These are phyloP conservation scores for Euproctis similis DNA, from an alignment of 2,888 invertebrate genomes.

Conservation along the genomic window DNA sequence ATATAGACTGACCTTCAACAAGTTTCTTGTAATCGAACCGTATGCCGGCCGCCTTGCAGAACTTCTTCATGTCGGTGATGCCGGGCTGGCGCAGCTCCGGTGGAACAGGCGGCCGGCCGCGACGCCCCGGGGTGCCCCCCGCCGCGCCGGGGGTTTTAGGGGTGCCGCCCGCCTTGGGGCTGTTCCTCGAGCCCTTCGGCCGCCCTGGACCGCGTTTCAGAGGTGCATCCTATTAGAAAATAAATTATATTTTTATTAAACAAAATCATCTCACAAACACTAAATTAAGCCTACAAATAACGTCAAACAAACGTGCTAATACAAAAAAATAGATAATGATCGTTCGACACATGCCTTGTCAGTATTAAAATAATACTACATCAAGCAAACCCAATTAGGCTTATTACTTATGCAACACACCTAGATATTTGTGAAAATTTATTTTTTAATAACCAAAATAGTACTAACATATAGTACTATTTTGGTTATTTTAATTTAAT, in stretches of 20 bases:
- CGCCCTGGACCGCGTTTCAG: slow-evolving; percentile 61
- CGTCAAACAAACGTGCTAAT: too few relatives aligned
- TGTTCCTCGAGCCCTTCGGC: slow-evolving; percentile 57
- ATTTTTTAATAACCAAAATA: too few relatives aligned
- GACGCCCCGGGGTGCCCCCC: slow-evolving; percentile 30
- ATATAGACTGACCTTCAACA: slow-evolving; percentile 47
- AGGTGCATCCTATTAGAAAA: slow-evolving; percentile 37
- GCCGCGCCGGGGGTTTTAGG: slow-evolving; percentile 5
- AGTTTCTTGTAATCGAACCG: slow-evolving; percentile 70
- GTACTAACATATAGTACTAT: too few relatives aligned
- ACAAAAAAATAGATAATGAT: too few relatives aligned
- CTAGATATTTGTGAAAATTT: too few relatives aligned
- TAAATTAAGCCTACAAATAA: too few relatives aligned
- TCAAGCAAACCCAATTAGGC: too few relatives aligned
- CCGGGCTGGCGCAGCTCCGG: slow-evolving; percentile 63
- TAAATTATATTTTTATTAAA: neutral
- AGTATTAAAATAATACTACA: too few relatives aligned
- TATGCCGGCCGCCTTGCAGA: slow-evolving; percentile 69
- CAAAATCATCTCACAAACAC: too few relatives aligned
- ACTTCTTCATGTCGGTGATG: slow-evolving; percentile 70
- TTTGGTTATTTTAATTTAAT: too few relatives aligned
- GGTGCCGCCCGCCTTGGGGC: slow-evolving; percentile 20
- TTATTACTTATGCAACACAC: too few relatives aligned
- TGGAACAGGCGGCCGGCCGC: slow-evolving; percentile 65
- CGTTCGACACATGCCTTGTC: too few relatives aligned